Evolutionary conservation across 2,797 vertebrate species (phyloP), one percentile per base, ranked within the genome.

Genomic region (Rhinophrynus dorsalis): DNA sequence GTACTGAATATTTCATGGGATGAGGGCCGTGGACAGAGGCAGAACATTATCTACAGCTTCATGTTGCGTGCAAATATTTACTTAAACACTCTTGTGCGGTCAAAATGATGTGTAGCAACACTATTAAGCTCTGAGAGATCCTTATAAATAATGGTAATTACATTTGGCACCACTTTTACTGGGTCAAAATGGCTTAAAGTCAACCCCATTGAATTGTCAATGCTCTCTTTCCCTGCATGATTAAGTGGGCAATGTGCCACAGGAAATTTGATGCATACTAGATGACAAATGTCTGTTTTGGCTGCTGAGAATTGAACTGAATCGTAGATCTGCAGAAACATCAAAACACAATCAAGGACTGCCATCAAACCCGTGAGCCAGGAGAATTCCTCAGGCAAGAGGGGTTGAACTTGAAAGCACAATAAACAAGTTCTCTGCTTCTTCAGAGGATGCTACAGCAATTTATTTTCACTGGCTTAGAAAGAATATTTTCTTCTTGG

Each of bases 1-100:
- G 71, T 78, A 79, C 87, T 97, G 92, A 95, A 96, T 96, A 94
- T 96, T 96, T 96, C 84, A 96, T 95, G 90, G 84, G 77, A 90
- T 89, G 86, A 83, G 87, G 84, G 82, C 86, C 81, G 76, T 81
- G 81, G 80, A 83, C 87, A 87, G 81, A 81, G 88, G 79, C 80
- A 86, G 91, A 93, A 92, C 75, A 74, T 79, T 82, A 84, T 90
- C 90, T 89, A 80, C 89, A 88, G 88, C 85, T 93, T 85, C 86
- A 86, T 76, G 80, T 95, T 91, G 93, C 86, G 83, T 95, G 94
- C 92, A 95, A 94, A 94, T 92, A 92, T 95, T 96, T 94, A 94
- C 93, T 94, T 91, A 86, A 82, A 87, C 81, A 78, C 81, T 85
- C 81, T 79, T 80, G 83, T 59, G 68, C 75, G 78, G 85, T 68